phyloP scores from a whole-genome alignment of 2,113 vertebrate species.

The Cebus imitator region DNA sequence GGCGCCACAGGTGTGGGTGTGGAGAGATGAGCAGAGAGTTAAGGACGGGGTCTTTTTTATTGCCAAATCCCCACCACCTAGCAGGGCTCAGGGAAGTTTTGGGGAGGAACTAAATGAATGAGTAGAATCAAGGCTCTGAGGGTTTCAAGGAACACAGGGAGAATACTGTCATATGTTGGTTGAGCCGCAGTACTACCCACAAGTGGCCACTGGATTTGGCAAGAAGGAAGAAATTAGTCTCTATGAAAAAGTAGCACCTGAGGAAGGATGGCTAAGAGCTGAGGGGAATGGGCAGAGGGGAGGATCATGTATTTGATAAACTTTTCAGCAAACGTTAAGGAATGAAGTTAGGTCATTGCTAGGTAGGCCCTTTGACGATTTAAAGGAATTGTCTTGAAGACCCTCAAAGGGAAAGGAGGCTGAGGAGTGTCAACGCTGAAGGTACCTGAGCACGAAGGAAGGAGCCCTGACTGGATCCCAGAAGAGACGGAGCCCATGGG shows the following conservation, averaged over 20 bases:
- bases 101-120: neutral
- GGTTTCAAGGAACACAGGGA: neutral
- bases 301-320: neutral
- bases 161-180: neutral
- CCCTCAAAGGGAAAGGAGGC: neutral
- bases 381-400: rapidly evolving
- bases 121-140: neutral
- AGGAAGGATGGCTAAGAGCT: neutral
- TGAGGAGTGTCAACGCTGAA: neutral
- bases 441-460: neutral
- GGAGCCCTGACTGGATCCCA: neutral
- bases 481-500: neutral
- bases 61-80: rapidly evolving
- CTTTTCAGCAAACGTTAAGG: neutral
- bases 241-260: neutral
- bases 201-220: neutral
- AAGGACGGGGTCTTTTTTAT: neutral
- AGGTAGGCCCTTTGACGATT: neutral
- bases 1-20: neutral
- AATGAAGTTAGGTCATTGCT: neutral
- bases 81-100: neutral
- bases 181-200: neutral
- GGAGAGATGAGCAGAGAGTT: neutral
- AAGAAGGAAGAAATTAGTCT: neutral
- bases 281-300: neutral